Evolutionary conservation across 2,113 vertebrate genomes (phyloP).

Genomic region (Microtus ochrogaster): DNA sequence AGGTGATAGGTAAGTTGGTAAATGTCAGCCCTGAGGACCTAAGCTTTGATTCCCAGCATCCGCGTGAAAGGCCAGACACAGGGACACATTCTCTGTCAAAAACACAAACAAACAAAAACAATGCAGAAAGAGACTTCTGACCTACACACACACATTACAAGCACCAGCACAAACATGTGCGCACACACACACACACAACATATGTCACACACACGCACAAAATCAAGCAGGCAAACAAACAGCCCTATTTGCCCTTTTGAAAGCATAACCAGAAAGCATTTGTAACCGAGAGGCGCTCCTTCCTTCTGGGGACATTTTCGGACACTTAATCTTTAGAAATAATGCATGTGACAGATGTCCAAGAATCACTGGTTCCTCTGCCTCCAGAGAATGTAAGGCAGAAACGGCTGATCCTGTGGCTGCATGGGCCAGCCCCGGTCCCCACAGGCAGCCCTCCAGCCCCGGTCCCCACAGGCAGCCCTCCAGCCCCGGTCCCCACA

Average conservation of each 20-base stretch:
- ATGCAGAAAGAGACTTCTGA: background rate
- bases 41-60: background rate
- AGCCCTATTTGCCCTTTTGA: background rate
- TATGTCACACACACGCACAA: background rate
- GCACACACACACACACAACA: background rate
- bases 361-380: background rate
- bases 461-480: background rate
- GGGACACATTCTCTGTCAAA: background rate
- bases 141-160: background rate
- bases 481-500: background rate
- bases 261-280: constrained; percentile 2
- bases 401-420: background rate
- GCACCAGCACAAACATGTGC: background rate
- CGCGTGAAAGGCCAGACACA: background rate
- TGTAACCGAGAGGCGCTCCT: constrained; percentile 29
- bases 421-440: background rate
- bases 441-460: background rate
- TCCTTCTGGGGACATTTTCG: background rate
- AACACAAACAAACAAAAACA: background rate
- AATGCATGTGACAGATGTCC: constrained; percentile 30
- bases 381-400: background rate
- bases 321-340: constrained; percentile 64
- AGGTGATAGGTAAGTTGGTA: background rate
- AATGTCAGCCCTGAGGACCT: background rate
- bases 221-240: background rate